Evolutionary conservation across 1,140 invertebrate genomes (phyloP), one percentile per base, ranked within the genome.

Genomic region (Anoplophora glabripennis): DNA sequence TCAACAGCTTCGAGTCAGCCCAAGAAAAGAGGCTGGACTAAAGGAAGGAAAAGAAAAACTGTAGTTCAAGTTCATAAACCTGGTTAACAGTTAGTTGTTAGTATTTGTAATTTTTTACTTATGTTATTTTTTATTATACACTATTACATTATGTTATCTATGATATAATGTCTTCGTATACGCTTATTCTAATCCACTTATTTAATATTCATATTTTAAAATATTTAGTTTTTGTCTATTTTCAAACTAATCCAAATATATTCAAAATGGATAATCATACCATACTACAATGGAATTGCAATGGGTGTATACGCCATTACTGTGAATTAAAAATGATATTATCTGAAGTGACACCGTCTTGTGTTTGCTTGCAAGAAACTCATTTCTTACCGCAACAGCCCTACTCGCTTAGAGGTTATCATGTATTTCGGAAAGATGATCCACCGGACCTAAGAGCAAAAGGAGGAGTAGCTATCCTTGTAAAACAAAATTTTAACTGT

Each of bases 241-340:
- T n/a, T n/a, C n/a, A n/a, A n/a, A n/a, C n/a, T n/a, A n/a, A n/a
- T n/a, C n/a, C n/a, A n/a, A n/a, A n/a, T n/a, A n/a, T n/a, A n/a
- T n/a, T n/a, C n/a, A n/a, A n/a, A n/a, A n/a, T n/a, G n/a, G n/a
- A n/a, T n/a, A n/a, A n/a, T n/a, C n/a, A n/a, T n/a, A n/a, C 42
- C 8, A 11, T 45, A 45, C 7, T 45, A 8, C 42, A 45, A 37
- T 37, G 51, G 49, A 59, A 59, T 35, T 53, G 40, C 38, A 59
- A 53, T 56, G 41, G 40, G 8, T 15, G 41, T 35, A 12, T 57
- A 17, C 33, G 4, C 3, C 21, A 54, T 38, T 54, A 54, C 28
- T 37, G 28, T 54, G 53, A 54, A 45, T 21, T 54, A 7, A 45
- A 54, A 54, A 7, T 45, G 3, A 21, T 54, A 17, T 28, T 45